Evolutionary conservation across 2,797 vertebrate species (phyloP).

Genomic region (Myotis planiceps): DNA sequence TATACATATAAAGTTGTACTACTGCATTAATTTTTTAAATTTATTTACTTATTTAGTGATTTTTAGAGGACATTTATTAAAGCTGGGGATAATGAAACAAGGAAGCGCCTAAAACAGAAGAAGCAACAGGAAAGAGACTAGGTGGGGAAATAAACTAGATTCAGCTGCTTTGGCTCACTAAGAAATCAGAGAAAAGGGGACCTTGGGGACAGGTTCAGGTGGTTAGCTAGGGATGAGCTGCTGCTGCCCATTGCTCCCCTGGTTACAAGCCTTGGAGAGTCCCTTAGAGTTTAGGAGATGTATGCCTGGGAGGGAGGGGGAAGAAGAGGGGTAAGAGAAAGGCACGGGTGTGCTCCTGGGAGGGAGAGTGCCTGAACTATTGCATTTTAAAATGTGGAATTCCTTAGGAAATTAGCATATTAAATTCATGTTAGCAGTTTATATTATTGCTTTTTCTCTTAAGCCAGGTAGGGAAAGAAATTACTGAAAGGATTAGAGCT

Average conservation of each 20-base stretch:
- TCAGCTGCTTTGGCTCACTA: not conserved
- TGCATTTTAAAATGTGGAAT: not conserved
- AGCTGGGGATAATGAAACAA: not conserved
- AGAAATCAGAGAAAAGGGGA: not conserved
- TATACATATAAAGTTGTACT: not conserved
- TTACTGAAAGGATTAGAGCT: not conserved
- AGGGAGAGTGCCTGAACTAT: not conserved
- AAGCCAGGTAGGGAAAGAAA: not conserved
- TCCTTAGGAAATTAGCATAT: not conserved
- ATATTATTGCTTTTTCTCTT: not conserved
- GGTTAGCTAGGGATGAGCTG: not conserved
- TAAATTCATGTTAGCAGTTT: not conserved
- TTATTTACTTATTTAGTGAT: not conserved
- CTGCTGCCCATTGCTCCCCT: not conserved
- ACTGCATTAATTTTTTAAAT: not conserved
- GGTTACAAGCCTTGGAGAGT: not conserved
- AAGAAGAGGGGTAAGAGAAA: not conserved
- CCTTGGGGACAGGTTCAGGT: not conserved
- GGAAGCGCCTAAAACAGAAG: not conserved
- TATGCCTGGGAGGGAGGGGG: not conserved
- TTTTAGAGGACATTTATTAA: not conserved
- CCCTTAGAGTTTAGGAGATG: not conserved
- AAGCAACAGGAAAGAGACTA: not conserved
- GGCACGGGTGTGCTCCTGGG: not conserved
- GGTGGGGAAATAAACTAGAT: not conserved